Conservation (phyloP, 2,113 vertebrate species). For the Megatriorchis doriae region DNA sequence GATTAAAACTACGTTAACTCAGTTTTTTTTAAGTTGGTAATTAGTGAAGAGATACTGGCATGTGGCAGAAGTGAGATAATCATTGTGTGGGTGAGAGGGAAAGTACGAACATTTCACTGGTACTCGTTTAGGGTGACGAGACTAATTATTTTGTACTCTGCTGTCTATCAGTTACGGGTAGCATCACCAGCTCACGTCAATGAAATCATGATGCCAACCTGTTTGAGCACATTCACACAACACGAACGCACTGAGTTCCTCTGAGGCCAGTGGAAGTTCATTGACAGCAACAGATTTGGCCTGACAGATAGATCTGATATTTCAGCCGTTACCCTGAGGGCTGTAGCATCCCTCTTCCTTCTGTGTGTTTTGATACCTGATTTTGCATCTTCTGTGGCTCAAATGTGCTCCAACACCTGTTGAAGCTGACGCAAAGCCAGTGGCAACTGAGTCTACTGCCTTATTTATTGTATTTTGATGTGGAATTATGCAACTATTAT, state of each 20-base stretch:
- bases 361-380: constrained; percentile 38
- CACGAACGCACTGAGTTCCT: neutral
- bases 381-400: constrained; percentile 47
- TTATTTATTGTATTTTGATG: constrained; percentile 55
- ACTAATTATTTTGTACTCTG: constrained; percentile 49
- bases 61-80: constrained; percentile 49
- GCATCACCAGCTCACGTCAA: constrained; percentile 30
- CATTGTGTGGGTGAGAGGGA: constrained; percentile 43
- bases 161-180: constrained; percentile 3
- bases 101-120: constrained; percentile 26
- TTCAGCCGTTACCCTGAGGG: neutral
- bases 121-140: constrained; percentile 40
- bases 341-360: neutral
- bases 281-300: constrained; percentile 26
- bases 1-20: neutral
- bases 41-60: constrained; percentile 29
- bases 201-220: constrained; percentile 36
- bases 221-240: neutral
- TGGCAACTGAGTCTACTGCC: neutral
- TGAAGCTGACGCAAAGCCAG: neutral
- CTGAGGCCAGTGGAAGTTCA: neutral
- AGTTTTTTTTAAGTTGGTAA: neutral
- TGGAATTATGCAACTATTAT: constrained; percentile 69
- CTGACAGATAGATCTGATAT: neutral
- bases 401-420: neutral